A percentile compares a stretch with the other conserved stretches of the same genome.
Evolutionary conservation across 2,797 vertebrate species (phyloP).

Genomic region (Intellagama lesueurii): DNA sequence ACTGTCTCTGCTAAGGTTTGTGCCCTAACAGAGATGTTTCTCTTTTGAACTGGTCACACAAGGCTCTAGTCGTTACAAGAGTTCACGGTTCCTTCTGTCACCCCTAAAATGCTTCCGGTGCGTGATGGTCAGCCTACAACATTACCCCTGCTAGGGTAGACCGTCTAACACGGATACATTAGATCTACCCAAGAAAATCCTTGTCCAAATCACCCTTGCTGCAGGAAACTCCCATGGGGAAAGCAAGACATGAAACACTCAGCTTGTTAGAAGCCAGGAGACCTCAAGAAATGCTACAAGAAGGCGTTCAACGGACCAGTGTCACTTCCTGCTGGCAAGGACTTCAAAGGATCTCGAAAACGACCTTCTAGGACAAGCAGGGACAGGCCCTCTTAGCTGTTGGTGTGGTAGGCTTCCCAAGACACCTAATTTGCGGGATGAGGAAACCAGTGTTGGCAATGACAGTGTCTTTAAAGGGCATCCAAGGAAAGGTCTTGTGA

Average conservation of each 20-base stretch:
- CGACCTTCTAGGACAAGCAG: background rate
- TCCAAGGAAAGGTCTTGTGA: background rate
- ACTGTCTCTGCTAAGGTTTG: too few species aligned
- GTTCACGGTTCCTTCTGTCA: too few species aligned
- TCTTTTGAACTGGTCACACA: too few species aligned
- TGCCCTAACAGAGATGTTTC: too few species aligned
- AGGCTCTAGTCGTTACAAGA: too few species aligned
- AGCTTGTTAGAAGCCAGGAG: background rate
- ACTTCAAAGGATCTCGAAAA: background rate
- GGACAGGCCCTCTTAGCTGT: background rate
- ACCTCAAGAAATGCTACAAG: background rate
- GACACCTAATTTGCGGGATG: background rate
- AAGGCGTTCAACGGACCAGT: background rate
- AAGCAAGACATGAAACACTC: background rate
- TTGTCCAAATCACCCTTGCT: background rate
- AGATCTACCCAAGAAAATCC: background rate
- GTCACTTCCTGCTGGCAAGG: background rate
- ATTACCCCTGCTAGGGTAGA: background rate
- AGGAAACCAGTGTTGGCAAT: background rate
- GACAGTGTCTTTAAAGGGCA: background rate
- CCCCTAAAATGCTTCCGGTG: background rate
- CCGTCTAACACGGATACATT: background rate
- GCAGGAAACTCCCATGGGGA: background rate
- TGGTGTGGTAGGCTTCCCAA: background rate
- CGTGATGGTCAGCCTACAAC: background rate